phyloP scores from a whole-genome alignment of 2,797 vertebrate species.

The Artibeus lituratus region DNA sequence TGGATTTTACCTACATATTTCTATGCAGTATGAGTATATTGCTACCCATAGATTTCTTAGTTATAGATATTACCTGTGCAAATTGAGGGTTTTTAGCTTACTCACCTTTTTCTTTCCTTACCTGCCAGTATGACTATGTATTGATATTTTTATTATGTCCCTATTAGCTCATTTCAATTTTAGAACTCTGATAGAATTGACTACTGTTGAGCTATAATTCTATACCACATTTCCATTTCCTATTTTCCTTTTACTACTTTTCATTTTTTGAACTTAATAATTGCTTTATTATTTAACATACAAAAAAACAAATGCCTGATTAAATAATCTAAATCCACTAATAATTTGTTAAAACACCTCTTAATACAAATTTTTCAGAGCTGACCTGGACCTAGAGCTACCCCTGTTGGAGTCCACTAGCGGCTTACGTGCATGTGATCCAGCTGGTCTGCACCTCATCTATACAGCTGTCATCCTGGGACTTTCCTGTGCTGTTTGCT shows the following conservation, averaged over 20 bases:
- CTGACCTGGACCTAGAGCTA: neutral
- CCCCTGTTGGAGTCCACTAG: neutral
- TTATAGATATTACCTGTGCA: neutral
- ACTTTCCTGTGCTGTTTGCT: neutral
- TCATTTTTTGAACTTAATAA: neutral
- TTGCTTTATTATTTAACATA: neutral
- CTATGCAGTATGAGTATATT: neutral
- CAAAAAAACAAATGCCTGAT: neutral
- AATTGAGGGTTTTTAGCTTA: neutral
- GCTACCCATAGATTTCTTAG: neutral
- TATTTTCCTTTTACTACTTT: neutral
- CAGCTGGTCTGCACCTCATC: neutral
- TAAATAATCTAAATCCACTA: neutral
- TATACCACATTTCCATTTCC: neutral
- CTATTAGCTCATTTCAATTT: neutral
- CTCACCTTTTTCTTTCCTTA: neutral
- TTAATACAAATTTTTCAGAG: neutral
- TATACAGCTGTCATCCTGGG: neutral
- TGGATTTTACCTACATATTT: neutral
- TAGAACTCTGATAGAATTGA: neutral
- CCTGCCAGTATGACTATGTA: neutral
- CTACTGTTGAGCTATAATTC: neutral
- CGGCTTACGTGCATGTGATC: neutral
- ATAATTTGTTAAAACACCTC: neutral
- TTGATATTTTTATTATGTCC: neutral